Conservation (phyloP, 2,888 invertebrate genomes). For the Stenichneumon culpator region DNA sequence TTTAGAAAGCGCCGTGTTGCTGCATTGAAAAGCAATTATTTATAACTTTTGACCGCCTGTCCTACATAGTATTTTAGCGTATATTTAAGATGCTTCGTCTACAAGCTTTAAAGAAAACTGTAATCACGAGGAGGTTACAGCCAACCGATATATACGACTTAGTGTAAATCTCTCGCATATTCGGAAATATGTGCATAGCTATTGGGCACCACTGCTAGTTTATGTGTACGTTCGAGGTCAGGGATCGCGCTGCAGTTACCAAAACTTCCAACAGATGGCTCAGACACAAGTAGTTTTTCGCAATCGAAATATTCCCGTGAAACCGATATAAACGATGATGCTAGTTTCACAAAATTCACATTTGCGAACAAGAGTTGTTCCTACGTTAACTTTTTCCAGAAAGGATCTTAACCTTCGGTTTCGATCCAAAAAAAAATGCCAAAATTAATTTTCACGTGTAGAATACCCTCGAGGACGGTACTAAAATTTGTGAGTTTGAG, state of each 20-base stretch:
- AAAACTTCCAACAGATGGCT: conserved; percentile 38
- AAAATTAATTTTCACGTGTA: conserved; percentile 37
- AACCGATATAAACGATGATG: conserved; percentile 29
- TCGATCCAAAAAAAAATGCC: conserved; percentile 72
- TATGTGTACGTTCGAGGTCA: not conserved
- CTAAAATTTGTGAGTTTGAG: too few species aligned
- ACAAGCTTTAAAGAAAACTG: not conserved
- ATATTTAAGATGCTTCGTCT: not conserved
- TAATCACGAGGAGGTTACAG: not conserved
- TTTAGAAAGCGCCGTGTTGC: too few species aligned
- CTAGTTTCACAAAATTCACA: accelerated
- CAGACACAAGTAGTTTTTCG: conserved; percentile 60
- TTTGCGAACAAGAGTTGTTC: conserved; percentile 77
- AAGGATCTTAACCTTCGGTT: conserved; percentile 79
- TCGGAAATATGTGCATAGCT: not conserved
- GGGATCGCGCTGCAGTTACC: conserved; percentile 29
- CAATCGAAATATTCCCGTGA: conserved; percentile 2
- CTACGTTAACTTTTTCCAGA: conserved; percentile 81
- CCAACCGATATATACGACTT: not conserved
- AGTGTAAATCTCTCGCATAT: not conserved
- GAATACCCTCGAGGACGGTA: not conserved
- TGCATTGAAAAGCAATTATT: not conserved
- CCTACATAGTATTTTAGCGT: too few species aligned
- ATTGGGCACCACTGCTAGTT: not conserved
- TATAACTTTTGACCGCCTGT: not conserved